Evolutionary conservation across 2,888 invertebrate species (phyloP).

Genomic region (Dichetophora obliterata): DNA sequence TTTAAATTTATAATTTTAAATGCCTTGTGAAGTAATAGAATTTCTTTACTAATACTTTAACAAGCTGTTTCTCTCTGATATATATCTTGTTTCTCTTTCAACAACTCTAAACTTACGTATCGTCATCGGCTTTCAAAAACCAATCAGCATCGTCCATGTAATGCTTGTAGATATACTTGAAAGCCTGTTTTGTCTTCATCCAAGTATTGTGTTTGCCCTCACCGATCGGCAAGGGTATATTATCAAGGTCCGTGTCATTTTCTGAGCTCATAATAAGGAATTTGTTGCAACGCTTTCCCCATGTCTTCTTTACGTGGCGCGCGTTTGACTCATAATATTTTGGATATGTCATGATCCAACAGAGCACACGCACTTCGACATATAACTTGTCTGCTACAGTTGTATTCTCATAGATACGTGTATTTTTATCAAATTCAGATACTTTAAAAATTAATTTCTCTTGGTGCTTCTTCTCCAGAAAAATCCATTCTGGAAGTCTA

Average conservation of each 20-base stretch:
- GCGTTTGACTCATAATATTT: slow-evolving; percentile 88
- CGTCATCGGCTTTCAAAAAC: slow-evolving; percentile 98
- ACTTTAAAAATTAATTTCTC: not conserved
- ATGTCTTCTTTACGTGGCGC: slow-evolving; percentile 90
- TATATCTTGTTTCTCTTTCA: no score
- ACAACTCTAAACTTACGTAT: slow-evolving; percentile 83
- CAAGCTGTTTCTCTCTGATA: no score
- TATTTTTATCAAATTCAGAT: not conserved
- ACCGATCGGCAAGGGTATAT: slow-evolving; percentile 79
- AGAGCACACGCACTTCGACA: slow-evolving; percentile 85
- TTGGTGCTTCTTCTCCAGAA: not conserved
- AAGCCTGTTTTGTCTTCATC: slow-evolving; percentile 95
- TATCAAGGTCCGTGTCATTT: slow-evolving; percentile 77
- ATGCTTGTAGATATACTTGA: slow-evolving; percentile 86
- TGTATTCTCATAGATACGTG: not conserved
- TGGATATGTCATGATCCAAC: slow-evolving; percentile 96
- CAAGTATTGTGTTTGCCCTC: slow-evolving; percentile 92
- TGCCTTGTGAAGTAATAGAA: no score
- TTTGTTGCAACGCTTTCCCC: slow-evolving; percentile 91
- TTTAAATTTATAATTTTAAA: no score
- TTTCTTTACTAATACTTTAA: no score
- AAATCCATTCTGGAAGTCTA: not conserved
- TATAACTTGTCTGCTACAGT: slow-evolving; percentile 45
- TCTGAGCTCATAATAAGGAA: slow-evolving; percentile 86
- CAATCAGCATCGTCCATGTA: slow-evolving; percentile 90